phyloP scores from a whole-genome alignment of 2,888 invertebrate genomes.

The Xestia ashworthii region DNA sequence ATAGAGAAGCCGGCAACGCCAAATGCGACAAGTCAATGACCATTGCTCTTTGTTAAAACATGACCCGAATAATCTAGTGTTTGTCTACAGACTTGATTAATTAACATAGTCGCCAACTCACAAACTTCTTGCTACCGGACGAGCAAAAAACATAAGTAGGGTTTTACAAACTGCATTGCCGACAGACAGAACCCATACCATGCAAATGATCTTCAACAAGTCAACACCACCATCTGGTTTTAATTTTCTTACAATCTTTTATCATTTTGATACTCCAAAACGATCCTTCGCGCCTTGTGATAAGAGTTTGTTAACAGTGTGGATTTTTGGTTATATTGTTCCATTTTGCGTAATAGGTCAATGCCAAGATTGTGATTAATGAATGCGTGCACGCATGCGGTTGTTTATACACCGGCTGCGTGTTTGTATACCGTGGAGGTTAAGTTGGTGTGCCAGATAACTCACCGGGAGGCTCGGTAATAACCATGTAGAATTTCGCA shows the following conservation, averaged over 20 bases:
- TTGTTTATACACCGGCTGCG: conserved; percentile 54
- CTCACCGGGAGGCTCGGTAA: conserved; percentile 7
- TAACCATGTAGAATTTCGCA: background rate
- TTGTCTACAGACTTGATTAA: conserved; percentile 48
- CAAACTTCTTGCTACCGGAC: conserved; percentile 44
- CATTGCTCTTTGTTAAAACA: conserved; percentile 58
- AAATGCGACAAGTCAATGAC: conserved; percentile 57
- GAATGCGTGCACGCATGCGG: conserved; percentile 55
- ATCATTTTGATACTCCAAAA: conserved; percentile 39
- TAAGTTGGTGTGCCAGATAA: conserved; percentile 37
- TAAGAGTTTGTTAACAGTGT: conserved; percentile 49
- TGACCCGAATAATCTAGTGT: conserved; percentile 45
- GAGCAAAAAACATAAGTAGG: conserved; percentile 53
- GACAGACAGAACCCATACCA: conserved; percentile 71
- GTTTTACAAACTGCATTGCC: conserved; percentile 58
- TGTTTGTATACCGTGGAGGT: conserved; percentile 49
- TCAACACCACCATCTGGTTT: conserved; percentile 71
- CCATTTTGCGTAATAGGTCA: conserved; percentile 73
- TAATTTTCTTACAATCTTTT: conserved; percentile 62
- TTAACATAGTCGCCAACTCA: conserved; percentile 42
- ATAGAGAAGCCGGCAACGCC: conserved; percentile 44
- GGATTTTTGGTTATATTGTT: conserved; percentile 65
- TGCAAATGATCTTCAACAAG: conserved; percentile 70
- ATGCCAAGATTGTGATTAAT: conserved; percentile 73
- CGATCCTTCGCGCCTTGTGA: conserved; percentile 50